Base-by-base conservation (phyloP, 2,113 vertebrate species). In the Rhabdomys dilectus region DNA sequence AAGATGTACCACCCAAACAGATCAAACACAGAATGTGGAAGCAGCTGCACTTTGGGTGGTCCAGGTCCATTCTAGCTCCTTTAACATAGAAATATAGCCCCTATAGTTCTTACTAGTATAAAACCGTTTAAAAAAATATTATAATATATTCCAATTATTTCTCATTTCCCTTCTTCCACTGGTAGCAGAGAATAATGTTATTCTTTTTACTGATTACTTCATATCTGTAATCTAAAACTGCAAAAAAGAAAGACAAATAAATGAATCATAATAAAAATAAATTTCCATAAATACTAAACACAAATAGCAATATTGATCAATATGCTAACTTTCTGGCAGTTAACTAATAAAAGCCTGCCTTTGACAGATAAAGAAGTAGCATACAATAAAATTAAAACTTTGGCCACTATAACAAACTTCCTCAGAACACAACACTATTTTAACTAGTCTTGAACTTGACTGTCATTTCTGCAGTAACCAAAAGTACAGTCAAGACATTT, bases 21-120 rank as follows among this genome's bases (percentile, higher is more conserved):
- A 95, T 91, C 88, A 96, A 92, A 85, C 4, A 82, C 34, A 68
- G 62, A 56, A 76, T 91, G 66, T 36, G 22, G 21, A 82, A 89
- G 31, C 42, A 29, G 17, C 42, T 76, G 12, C 64, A 82, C 19
- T 70, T 34, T 66, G 16, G 42, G 29, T 68, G 76, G 73, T 51
- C 42, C 5, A 64, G 42, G 48, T 62, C 42, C 58, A n/a, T 91
- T 91, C 56, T 4, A 34, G 80, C 88, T 82, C 34, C 29, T 5
- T 75, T 86, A 81, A 95, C 36, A 5, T 36, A 53, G 22, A 34
- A 68, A 34, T 68, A 68, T 34, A 68, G 31, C 10, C 48, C 73
- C 11, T 62, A 0, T n/a, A 39, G 60, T 94, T 88, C 85, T 93
- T 68, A 15, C 22, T 66, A 80, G 36, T 60, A 5, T 70, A 26